Conservation (phyloP, 1,140 invertebrate genomes). For the Ericerus pela region DNA sequence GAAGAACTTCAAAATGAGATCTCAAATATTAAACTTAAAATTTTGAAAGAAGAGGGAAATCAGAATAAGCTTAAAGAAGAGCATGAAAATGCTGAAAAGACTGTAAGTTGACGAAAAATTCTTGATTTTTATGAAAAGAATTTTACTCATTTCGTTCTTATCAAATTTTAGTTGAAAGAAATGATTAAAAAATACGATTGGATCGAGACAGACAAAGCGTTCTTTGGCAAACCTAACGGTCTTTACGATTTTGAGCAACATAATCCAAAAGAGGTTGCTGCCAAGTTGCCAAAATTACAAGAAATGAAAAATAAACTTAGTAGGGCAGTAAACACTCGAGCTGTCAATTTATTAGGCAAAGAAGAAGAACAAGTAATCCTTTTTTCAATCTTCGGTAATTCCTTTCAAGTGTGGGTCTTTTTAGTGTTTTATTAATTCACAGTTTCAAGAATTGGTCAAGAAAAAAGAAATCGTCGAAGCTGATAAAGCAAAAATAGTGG, state of each 20-base stretch:
- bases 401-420: background rate
- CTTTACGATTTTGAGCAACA: constrained; percentile 38
- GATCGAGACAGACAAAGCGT: constrained; percentile 63
- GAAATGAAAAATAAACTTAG: constrained; percentile 56
- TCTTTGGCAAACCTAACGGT: constrained; percentile 49
- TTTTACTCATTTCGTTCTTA: constrained; percentile 6
- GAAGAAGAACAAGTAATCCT: constrained; percentile 61
- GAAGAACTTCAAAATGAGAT: constrained; percentile 50
- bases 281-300: constrained; percentile 44
- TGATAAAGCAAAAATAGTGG: constrained; percentile 67
- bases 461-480: constrained; percentile 72
- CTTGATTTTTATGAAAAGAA: background rate
- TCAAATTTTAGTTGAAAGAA: constrained; percentile 32
- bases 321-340: constrained; percentile 65
- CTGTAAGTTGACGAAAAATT: too few relatives aligned
- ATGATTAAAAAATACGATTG: constrained; percentile 47
- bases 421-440: constrained; percentile 17
- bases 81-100: constrained; percentile 29
- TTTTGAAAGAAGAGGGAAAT: constrained; percentile 63
- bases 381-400: constrained; percentile 5
- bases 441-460: constrained; percentile 61
- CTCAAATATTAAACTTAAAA: constrained; percentile 51
- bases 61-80: constrained; percentile 42
- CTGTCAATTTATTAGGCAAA: constrained; percentile 68
- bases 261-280: constrained; percentile 41